Conservation (phyloP, 2,113 vertebrate genomes). For the Greenwoodochromis staneri region DNA sequence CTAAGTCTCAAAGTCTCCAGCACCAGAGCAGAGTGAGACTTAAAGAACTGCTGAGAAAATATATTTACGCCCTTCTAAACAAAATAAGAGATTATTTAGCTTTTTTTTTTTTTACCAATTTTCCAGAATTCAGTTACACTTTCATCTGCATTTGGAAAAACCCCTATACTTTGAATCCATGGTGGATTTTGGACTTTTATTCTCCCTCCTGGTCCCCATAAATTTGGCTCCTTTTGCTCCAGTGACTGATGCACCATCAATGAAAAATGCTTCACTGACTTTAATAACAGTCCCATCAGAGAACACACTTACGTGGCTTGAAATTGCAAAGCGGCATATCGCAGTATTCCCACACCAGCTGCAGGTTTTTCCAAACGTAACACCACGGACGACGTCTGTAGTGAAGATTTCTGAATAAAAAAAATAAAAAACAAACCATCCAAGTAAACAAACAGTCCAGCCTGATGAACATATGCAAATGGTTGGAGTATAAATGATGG, state of each 20-base stretch:
- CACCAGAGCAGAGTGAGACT: neutral
- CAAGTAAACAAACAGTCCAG: neutral
- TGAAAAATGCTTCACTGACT: neutral
- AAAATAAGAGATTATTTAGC: neutral
- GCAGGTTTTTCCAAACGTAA: neutral
- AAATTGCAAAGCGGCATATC: constrained; percentile 29
- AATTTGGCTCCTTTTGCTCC: fast-evolving
- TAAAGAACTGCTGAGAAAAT: neutral
- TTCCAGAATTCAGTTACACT: neutral
- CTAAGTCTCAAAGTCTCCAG: fast-evolving
- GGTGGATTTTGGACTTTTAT: neutral
- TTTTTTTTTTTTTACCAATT: neutral
- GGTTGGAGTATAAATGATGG: neutral
- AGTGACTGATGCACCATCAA: neutral
- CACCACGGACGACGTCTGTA: constrained; percentile 63
- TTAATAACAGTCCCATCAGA: fast-evolving
- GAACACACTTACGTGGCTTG: neutral
- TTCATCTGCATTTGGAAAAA: neutral
- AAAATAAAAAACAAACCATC: neutral
- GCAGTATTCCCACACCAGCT: constrained; percentile 53
- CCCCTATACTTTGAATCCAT: neutral
- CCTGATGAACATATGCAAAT: fast-evolving
- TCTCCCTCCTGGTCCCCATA: neutral
- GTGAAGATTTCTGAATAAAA: constrained; percentile 38
- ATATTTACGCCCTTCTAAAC: neutral